These are phyloP conservation scores for Nautilus pompilius DNA, from an alignment of 1,140 invertebrate genomes.

Conservation along the genomic window DNA sequence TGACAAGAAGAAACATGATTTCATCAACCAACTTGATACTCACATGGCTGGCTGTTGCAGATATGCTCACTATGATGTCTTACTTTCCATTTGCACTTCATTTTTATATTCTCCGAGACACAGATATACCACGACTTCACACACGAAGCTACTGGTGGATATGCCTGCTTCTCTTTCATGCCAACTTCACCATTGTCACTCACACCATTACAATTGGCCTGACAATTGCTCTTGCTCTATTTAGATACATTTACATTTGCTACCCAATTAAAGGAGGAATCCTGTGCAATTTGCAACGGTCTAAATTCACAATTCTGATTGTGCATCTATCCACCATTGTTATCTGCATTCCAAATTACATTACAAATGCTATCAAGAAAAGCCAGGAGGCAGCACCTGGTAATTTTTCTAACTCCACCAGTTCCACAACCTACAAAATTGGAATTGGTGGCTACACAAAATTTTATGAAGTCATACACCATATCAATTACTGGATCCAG, in stretches of 20 bases:
- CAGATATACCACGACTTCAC: conserved; percentile 13
- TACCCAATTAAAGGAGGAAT: conserved; percentile 68
- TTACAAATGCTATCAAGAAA: conserved; percentile 46
- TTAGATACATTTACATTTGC: conserved; percentile 85
- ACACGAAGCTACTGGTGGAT: conserved; percentile 39
- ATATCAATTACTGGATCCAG: conserved; percentile 41
- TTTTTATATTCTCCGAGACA: conserved; percentile 47
- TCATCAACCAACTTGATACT: conserved; percentile 81
- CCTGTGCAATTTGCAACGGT: conserved; percentile 74
- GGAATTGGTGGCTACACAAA: not conserved
- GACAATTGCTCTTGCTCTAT: conserved; percentile 87
- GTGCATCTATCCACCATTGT: conserved; percentile 72
- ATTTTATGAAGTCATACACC: conserved; percentile 9
- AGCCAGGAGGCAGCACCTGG: not conserved
- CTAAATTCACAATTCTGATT: conserved; percentile 68
- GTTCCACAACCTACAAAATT: not conserved
- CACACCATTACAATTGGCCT: conserved; percentile 94
- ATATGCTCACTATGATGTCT: conserved; percentile 83
- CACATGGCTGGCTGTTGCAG: conserved; percentile 78
- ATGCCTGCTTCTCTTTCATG: conserved; percentile 45
- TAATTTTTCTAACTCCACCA: not conserved
- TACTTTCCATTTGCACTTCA: conserved; percentile 81
- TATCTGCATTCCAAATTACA: conserved; percentile 75
- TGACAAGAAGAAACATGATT: conserved; percentile 82
- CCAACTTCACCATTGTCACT: conserved; percentile 73